Conservation (phyloP, 2,113 vertebrate species). For the Nicator chloris region DNA sequence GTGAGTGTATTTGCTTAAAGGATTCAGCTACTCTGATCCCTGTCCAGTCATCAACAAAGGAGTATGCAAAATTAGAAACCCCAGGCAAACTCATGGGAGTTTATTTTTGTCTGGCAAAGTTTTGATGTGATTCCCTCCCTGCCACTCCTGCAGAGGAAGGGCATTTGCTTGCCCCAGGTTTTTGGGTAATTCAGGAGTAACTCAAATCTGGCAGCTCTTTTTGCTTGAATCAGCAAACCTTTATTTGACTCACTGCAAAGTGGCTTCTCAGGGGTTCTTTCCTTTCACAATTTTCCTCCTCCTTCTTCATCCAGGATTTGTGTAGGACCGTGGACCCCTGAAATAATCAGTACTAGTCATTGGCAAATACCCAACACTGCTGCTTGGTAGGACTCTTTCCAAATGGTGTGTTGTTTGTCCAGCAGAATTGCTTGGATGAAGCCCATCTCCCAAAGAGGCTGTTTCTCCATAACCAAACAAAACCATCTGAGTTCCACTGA, state of each 20-base stretch:
- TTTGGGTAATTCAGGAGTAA: background rate
- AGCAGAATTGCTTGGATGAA: background rate
- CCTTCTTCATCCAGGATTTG: background rate
- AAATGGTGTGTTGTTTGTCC: background rate
- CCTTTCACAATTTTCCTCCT: background rate
- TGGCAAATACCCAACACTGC: background rate
- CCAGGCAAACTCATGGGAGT: background rate
- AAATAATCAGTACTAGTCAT: background rate
- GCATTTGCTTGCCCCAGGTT: background rate
- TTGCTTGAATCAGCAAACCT: background rate
- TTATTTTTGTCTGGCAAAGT: background rate
- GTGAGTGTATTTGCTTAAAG: conserved; percentile 53
- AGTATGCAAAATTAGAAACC: background rate
- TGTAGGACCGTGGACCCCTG: background rate
- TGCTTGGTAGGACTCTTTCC: background rate
- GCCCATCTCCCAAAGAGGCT: background rate
- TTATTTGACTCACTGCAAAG: background rate
- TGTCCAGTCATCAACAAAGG: background rate
- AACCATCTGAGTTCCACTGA: background rate
- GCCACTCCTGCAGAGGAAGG: background rate
- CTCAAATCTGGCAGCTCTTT: background rate
- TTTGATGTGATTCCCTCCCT: background rate
- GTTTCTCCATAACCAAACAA: background rate
- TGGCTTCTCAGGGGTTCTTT: background rate
- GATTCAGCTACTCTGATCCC: background rate